A percentile compares a stretch with the other conserved stretches of the same genome.
These are phyloP conservation scores for Amia ocellicauda DNA, from an alignment of 2,113 vertebrate genomes.

Conservation along the genomic window DNA sequence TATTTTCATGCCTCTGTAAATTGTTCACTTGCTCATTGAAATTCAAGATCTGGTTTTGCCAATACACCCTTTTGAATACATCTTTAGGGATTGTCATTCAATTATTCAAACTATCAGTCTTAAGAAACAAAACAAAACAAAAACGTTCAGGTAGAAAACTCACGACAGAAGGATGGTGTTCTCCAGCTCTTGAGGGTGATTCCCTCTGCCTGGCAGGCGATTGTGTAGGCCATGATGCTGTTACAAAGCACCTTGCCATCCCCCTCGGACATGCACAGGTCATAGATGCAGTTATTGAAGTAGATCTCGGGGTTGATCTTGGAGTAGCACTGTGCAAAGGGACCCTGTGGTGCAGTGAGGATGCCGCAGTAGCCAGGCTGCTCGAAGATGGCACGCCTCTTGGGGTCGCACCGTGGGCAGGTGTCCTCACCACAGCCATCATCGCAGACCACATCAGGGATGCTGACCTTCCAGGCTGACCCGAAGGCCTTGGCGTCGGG, in stretches of 20 bases:
- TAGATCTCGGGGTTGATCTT: slow-evolving; percentile 51
- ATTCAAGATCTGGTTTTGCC: too few species aligned
- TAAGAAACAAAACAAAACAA: too few species aligned
- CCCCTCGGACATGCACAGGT: slow-evolving; percentile 53
- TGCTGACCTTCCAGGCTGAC: slow-evolving; percentile 49
- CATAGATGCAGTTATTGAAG: slow-evolving; percentile 58
- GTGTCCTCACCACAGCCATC: slow-evolving; percentile 43
- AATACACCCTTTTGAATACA: too few species aligned
- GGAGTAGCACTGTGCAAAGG: slow-evolving; percentile 54
- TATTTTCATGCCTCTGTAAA: too few species aligned
- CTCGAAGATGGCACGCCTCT: slow-evolving; percentile 44
- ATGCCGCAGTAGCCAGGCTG: slow-evolving; percentile 50
- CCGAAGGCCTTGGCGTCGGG: slow-evolving; percentile 42
- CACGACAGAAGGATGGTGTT: slow-evolving; percentile 60
- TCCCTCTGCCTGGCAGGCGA: slow-evolving; percentile 49
- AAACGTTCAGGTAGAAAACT: slow-evolving; percentile 36
- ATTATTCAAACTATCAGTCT: too few species aligned
- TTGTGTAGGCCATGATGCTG: slow-evolving; percentile 55
- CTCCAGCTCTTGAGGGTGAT: slow-evolving; percentile 56
- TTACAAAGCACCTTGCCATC: slow-evolving; percentile 53
- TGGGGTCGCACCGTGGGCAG: slow-evolving; percentile 30
- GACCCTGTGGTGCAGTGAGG: slow-evolving; percentile 44
- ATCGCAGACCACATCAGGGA: slow-evolving; percentile 42
- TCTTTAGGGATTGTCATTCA: too few species aligned
- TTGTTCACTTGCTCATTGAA: too few species aligned